Base-by-base conservation (phyloP, 2,888 invertebrate genomes). In the Epinotia bilunana region DNA sequence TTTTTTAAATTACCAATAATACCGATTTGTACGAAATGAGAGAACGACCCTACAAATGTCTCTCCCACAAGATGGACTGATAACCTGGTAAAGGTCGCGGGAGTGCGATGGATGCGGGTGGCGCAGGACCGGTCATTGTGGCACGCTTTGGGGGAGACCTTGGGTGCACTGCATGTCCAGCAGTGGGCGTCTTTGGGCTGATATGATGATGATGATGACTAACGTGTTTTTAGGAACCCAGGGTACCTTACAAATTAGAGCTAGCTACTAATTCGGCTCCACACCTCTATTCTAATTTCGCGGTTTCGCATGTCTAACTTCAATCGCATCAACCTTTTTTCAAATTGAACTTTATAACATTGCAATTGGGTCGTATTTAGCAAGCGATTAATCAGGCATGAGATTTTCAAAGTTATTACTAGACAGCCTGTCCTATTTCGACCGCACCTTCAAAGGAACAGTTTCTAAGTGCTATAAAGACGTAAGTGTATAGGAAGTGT, bases 371-470 rank as follows among this genome's bases (percentile, higher is more conserved):
- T 67, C 67, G 67, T 33, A 18, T 39, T 55, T 67, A 23, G 39
- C n/a, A 18, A 33, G 18, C 16, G 6, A 20, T 7, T 0, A 7
- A 67, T 28, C 6, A 55, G 28, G 28, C 20, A 55, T n/a, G 28
- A 67, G 67, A 39, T 57, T 67, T 18, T 13, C 13, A 55, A 67
- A 67, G 33, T 67, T 57, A 55, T 6, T 61, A 28, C 60, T 71
- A 65, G 64, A 65, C 63, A 63, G 77, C 78, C 78, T 77, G 82
- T 78, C 79, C 78, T 76, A 82, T 76, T 76, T 77, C 70, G 77
- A 58, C 65, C 74, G 71, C 76, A 61, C 74, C 72, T 72, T 39
- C 58, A 60, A 53, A 67, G 77, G 75, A 69, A 72, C 77, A 77
- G 71, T 67, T 72, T 58, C 78, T 76, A 43, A 28, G 11, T 58